Evolutionary conservation across 1,140 invertebrate species (phyloP), one percentile per base, ranked within the genome.

Genomic region (Psix sp.): DNA sequence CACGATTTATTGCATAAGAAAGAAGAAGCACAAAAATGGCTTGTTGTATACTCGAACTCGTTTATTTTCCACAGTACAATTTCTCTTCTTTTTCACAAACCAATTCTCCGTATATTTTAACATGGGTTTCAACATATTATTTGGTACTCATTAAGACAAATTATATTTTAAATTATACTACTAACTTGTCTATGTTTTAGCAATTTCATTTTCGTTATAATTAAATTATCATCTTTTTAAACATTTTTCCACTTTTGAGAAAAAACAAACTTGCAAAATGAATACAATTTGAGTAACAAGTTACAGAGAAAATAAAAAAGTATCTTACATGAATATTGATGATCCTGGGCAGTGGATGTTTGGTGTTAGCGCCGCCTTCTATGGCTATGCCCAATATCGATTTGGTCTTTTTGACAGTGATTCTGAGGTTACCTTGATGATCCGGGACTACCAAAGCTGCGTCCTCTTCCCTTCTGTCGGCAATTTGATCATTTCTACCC

Each of bases 331-430:
- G 96, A 82, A 99, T 97, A 86, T 97, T 97, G 78, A 98, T 97
- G 80, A 99, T 97, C 81, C 95, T 91, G 18, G 96, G 96, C 72
- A 98, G 89, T 38, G 95, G 94, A 88, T 98, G 96, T 82, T 94
- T 94, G 36, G 96, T 98, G 86, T 98, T 97, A 67, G 94, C 93
- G 42, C 97, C 97, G 59, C 97, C 97, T 89, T 98, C 96, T 77
- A 99, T 98, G 42, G 96, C 96, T 77, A 99, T 96, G 62, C 97
- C 97, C 71, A 98, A 90, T 79, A 96, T 95, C 33, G 96, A 94
- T 88, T 96, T 96, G 13, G 93, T 95, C 87, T 98, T 98, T 86
- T 92, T 94, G 67, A 96, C 94, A 60, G 92, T 94, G 78, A 95
- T 93, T 79, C 94, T 90, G 76, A 95, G 90, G 86, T 95, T 94